Evolutionary conservation across 53 echinoderm and acorn worm species (phyloP).

Genomic region (Temnopleurus reevesii): DNA sequence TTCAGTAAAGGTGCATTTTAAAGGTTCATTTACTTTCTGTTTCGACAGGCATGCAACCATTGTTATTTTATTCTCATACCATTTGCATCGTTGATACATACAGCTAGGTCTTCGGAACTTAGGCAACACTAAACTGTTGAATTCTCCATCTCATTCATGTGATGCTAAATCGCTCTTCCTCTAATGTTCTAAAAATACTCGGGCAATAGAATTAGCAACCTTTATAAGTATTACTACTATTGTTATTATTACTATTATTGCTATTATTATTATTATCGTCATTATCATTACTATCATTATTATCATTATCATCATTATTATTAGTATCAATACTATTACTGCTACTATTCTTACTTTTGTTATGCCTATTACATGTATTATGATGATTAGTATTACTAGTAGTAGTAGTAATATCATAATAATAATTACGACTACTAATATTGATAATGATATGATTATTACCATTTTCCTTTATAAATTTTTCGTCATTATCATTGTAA

Average conservation of each 20-base stretch:
- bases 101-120: too few relatives aligned
- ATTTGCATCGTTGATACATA: too few relatives aligned
- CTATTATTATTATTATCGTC: neutral
- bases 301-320: neutral
- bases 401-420: neutral
- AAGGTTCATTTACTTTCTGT: too few relatives aligned
- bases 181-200: too few relatives aligned
- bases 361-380: neutral
- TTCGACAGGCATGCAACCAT: too few relatives aligned
- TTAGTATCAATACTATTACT: neutral
- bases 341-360: neutral
- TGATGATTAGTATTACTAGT: neutral
- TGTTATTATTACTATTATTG: neutral
- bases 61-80: too few relatives aligned
- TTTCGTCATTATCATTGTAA: too few relatives aligned
- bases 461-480: neutral
- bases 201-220: too few relatives aligned
- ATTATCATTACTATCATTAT: neutral
- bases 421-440: neutral
- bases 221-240: neutral
- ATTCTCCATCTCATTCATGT: too few relatives aligned
- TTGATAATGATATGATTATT: neutral
- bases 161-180: too few relatives aligned
- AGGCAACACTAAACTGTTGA: too few relatives aligned
- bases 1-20: too few relatives aligned